Conservation (phyloP, 2,888 invertebrate genomes). For the Acleris literana region DNA sequence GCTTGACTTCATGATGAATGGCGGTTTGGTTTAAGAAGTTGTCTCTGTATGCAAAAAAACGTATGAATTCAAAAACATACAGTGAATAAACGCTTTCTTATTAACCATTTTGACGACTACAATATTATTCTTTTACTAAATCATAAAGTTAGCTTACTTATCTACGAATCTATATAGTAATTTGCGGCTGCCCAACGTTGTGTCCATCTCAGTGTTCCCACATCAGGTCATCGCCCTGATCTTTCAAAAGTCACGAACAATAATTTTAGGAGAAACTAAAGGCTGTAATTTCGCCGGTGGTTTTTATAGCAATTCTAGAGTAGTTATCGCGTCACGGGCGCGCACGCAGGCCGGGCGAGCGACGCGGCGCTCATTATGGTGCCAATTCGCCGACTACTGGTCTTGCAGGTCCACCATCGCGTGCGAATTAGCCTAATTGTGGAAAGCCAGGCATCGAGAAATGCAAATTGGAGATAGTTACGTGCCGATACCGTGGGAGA, state of each 20-base stretch:
- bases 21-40: slow-evolving; percentile 4
- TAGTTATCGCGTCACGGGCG: slow-evolving; percentile 50
- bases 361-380: slow-evolving; percentile 65
- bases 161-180: too few species aligned
- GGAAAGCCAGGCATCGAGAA: slow-evolving; percentile 68
- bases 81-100: too few species aligned
- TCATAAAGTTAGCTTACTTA: too few species aligned
- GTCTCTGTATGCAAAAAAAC: too few species aligned
- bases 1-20: slow-evolving; percentile 18
- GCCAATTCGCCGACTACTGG: slow-evolving; percentile 71
- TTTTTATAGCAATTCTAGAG: slow-evolving; percentile 35
- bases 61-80: too few species aligned
- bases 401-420: slow-evolving; percentile 68
- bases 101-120: too few species aligned
- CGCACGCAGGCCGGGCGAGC: slow-evolving; percentile 58
- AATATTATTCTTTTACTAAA: too few species aligned
- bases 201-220: slow-evolving; percentile 16
- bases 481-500: slow-evolving; percentile 53
- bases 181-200: not conserved
- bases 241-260: slow-evolving; percentile 34
- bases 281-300: slow-evolving; percentile 30
- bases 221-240: slow-evolving; percentile 33
- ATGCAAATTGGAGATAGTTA: slow-evolving; percentile 69
- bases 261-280: slow-evolving; percentile 34
- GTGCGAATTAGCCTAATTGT: slow-evolving; percentile 75